Percentiles rank a stretch among this genome's conserved stretches.
Conservation (phyloP, 2,888 invertebrate genomes). For the Thumatha senex region DNA sequence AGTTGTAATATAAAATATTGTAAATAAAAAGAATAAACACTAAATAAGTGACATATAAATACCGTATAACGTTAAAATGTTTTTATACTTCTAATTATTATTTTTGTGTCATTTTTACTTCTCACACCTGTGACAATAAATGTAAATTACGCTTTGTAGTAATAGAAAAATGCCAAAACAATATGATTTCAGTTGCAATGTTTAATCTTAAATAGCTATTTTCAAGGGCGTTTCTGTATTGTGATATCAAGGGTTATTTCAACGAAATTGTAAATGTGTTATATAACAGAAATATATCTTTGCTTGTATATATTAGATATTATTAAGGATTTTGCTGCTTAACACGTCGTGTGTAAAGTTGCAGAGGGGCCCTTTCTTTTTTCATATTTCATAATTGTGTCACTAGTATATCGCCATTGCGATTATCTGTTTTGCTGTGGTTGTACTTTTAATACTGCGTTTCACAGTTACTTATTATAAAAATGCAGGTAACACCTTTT, state of each 20-base stretch:
- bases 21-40: conserved; percentile 47
- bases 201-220: conserved; percentile 18
- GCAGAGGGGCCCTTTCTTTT: conserved; percentile 14
- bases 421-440: conserved; percentile 10
- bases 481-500: too few species aligned
- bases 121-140: conserved; percentile 82
- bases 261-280: conserved; percentile 8
- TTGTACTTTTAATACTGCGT: conserved; percentile 25
- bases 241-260: conserved; percentile 5
- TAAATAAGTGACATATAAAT: conserved; percentile 39
- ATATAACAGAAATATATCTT: background rate
- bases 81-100: conserved; percentile 39
- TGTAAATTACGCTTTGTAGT: conserved; percentile 81
- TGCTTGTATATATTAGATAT: conserved; percentile 18
- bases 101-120: conserved; percentile 60
- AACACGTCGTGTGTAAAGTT: background rate
- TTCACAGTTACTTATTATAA: conserved; percentile 12
- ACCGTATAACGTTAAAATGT: conserved; percentile 37
- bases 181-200: conserved; percentile 37
- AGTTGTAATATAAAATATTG: conserved; percentile 58
- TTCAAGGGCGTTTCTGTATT: conserved; percentile 12
- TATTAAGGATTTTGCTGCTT: conserved; percentile 1
- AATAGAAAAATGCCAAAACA: conserved; percentile 70
- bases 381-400: conserved; percentile 6
- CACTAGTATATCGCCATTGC: too few species aligned